phyloP scores from a whole-genome alignment of 2,797 vertebrate genomes.

The Synanceia verrucosa region DNA sequence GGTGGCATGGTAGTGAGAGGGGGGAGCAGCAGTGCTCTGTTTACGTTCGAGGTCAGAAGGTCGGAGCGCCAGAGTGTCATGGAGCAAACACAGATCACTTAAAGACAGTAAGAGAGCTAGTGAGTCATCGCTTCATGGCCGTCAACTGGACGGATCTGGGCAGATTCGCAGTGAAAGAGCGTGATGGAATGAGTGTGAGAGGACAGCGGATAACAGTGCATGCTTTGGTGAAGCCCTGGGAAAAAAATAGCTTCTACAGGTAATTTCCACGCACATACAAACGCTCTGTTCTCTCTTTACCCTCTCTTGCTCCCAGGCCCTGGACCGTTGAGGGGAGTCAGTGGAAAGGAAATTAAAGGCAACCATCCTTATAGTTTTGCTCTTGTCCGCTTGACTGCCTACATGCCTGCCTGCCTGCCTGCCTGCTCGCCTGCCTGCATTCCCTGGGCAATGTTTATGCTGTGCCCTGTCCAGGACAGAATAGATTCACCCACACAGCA shows the following conservation, averaged over 20 bases:
- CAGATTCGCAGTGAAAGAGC: constrained; percentile 46
- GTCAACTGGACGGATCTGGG: constrained; percentile 42
- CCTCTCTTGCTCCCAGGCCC: constrained; percentile 47
- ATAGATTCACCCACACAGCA: constrained; percentile 84
- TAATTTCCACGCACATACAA: constrained; percentile 59
- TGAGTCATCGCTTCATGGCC: constrained; percentile 38
- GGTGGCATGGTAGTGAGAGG: constrained; percentile 47
- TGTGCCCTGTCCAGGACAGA: constrained; percentile 77
- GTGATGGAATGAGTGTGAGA: constrained; percentile 27
- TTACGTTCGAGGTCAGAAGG: constrained; percentile 71
- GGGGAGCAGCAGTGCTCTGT: constrained; percentile 56
- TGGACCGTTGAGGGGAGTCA: constrained; percentile 63
- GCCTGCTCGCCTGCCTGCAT: constrained; percentile 63
- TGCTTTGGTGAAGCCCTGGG: constrained; percentile 27
- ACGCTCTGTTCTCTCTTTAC: constrained; percentile 33
- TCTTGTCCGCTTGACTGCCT: constrained; percentile 76
- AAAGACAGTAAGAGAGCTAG: constrained; percentile 61
- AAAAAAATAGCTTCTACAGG: constrained; percentile 49
- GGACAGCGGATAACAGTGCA: constrained; percentile 24
- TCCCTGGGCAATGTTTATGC: constrained; percentile 81
- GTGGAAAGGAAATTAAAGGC: constrained; percentile 78
- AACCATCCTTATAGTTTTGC: constrained; percentile 76
- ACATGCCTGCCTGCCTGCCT: constrained; percentile 65
- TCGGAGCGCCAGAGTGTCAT: constrained; percentile 61
- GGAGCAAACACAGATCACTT: constrained; percentile 74